Base-by-base conservation (phyloP, 2,113 vertebrate species). In the Mormyrus lacerda region DNA sequence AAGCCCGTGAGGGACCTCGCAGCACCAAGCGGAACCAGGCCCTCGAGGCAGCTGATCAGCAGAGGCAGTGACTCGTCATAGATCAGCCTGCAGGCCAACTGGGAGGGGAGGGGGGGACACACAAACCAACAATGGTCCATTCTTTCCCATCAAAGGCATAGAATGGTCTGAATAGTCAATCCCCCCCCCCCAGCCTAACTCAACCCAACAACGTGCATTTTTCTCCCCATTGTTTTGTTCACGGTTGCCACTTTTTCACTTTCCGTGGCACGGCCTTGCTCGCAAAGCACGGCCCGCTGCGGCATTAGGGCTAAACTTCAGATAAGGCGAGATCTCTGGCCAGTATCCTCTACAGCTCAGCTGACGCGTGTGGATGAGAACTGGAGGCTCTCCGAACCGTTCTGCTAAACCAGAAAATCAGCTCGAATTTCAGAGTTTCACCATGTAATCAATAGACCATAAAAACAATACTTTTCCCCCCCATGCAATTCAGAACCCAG, bases 151-250 rank as follows among this genome's bases (percentile, higher is more conserved):
- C 48, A 48, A 48, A 48, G 48, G 10, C 48, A 48, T 48, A 48
- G 48, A 48, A 48, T 48, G 9, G 10, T 48, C 47, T 48, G 48
- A 48, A 11, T 48, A 48, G 9, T 48, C 48, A 48, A 3, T 93
- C 90, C 42, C 4, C 48, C 48, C 48, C 48, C 48, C 44, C 4
- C 44, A 45, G 44, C 44, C 47, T 2, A 65, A 17, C 5, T 47
- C 11, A 73, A 88, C 58, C 58, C 87, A 44, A 39, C 58, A 88
- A 39, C 35, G 4, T 79, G 76, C 44, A 47, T 88, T 87, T 95
- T 94, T 93, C 94, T 93, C 94, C 93, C 93, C 87, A 89, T 91
- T 91, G 91, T 94, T 95, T 94, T 95, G 93, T 95, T 95, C 93
- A 93, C 95, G 95, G 95, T 96, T 94, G 95, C 31, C 15, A 17